Evolutionary conservation across 2,113 vertebrate species (phyloP), one percentile per base, ranked within the genome.

Genomic region (Ornithorhynchus anatinus): DNA sequence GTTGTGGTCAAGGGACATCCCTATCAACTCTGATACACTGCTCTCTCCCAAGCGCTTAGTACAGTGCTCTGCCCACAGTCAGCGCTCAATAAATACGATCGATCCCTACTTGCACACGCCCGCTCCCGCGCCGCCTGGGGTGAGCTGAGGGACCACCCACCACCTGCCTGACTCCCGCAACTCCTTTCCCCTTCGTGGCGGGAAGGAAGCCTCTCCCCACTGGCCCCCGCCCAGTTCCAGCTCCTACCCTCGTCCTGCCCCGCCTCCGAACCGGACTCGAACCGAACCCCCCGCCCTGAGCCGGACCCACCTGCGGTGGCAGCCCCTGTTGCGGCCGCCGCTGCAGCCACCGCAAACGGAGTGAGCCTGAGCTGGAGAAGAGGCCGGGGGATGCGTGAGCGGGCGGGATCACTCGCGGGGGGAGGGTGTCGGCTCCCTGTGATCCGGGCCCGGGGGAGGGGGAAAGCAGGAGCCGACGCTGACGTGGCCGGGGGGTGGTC

Each of bases 251-350:
- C 39, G 7, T 16, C 3, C 6, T 16, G 2, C 22, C 6, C 8
- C 33, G 12, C 35, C 3, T 12, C 23, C 16, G 19, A 3, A 6
- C 9, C 10, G 11, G n/a, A 9, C 29, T n/a, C n/a, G 50, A n/a
- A 9, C n/a, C 0, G 3, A 4, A 11, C 40, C 39, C 6, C 8
- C 22, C 14, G 0, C 0, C 22, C 17, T 35, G 5, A 8, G 13
- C n/a, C 13, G 43, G 19, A 7, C 19, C 15, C n/a, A 20, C n/a
- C n/a, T n/a, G 44, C 16, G 47, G 23, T 48, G 20, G 47, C 47
- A 31, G 31, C 17, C 29, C 31, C 50, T 6, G 10, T 27, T 11
- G 4, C 47, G 19, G 3, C 47, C 5, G 15, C 25, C 10, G 25
- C 25, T 27, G 7, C 2, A 27, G 4, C 43, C 23, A 6, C 13